Evolutionary conservation across 2,797 vertebrate species (phyloP), one percentile per base, ranked within the genome.

Genomic region (Acropternis orthonyx): DNA sequence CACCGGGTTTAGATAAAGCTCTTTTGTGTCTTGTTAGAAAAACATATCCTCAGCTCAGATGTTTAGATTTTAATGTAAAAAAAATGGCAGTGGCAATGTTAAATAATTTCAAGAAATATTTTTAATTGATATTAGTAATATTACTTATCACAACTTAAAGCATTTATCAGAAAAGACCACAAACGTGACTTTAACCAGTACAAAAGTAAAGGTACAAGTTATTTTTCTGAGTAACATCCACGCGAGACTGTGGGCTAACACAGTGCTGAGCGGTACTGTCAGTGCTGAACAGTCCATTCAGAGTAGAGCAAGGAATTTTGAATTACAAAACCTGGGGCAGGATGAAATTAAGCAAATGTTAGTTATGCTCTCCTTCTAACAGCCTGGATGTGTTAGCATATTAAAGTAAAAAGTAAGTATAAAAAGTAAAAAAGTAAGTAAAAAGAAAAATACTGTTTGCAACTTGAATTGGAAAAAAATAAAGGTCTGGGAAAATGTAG

Each of bases 401-500:
- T 21, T 34, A 37, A 41, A 9, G 2, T n/a, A n/a, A n/a, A n/a
- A n/a, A n/a, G n/a, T n/a, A n/a, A n/a, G n/a, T n/a, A n/a, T n/a
- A n/a, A n/a, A n/a, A n/a, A n/a, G n/a, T n/a, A n/a, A n/a, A n/a
- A n/a, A n/a, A 5, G 0, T 0, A 62, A 49, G 4, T 9, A 1
- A 41, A 55, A 51, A 36, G 30, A 26, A 5, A 2, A 12, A 0
- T 4, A 14, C 3, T n/a, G 2, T 13, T 22, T 39, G 12, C 11
- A 55, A 56, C 5, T 46, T 63, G 3, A 62, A n/a, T 0, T 61
- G 37, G 9, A n/a, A 34, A 52, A 41, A 41, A n/a, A 46, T 2
- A 43, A 7, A 7, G 0, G 44, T 28, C 21, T 58, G 26, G 36
- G 11, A 39, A 65, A 76, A 44, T 4, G 3, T 18, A 79, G 24